Conservation (phyloP, 1,140 invertebrate genomes). For the Bombus haemorrhoidalis region DNA sequence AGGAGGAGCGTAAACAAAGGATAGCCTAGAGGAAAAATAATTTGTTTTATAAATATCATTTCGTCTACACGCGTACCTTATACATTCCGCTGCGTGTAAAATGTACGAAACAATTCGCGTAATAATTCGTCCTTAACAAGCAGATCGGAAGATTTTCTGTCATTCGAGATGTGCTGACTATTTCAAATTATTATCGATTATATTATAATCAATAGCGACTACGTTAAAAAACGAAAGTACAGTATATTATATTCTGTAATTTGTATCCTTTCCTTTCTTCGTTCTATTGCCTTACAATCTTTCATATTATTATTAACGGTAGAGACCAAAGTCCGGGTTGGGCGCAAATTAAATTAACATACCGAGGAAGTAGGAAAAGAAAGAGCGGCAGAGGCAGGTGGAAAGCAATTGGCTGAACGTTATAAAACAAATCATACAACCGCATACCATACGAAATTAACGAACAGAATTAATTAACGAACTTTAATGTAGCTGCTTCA, state of each 20-base stretch:
- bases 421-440: background rate
- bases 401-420: background rate
- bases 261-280: background rate
- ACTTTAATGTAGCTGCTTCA: background rate
- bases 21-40: too few relatives aligned
- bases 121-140: too few relatives aligned
- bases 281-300: background rate
- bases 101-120: background rate
- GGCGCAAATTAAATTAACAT: background rate
- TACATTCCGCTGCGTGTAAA: background rate
- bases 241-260: too few relatives aligned
- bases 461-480: conserved; percentile 29
- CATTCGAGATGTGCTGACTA: too few relatives aligned
- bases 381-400: too few relatives aligned
- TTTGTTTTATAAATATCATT: background rate
- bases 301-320: background rate
- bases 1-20: background rate
- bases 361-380: background rate
- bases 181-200: too few relatives aligned
- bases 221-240: too few relatives aligned
- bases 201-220: too few relatives aligned
- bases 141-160: too few relatives aligned
- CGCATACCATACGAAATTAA: background rate
- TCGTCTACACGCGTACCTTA: background rate
- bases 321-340: background rate